Conservation (phyloP, 2,888 invertebrate species). For the Tuberolachnus salignus region DNA sequence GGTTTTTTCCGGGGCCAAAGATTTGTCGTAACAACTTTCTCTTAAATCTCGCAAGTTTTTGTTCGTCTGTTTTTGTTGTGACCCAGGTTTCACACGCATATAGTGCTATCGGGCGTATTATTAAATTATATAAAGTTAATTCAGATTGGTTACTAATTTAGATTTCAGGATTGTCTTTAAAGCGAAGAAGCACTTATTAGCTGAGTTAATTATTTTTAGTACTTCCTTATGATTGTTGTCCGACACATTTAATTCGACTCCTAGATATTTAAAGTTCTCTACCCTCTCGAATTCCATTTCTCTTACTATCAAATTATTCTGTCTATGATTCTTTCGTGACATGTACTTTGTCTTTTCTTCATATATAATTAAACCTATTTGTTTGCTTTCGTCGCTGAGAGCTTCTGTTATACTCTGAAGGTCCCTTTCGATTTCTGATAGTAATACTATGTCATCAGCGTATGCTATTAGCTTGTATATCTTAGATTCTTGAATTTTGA, state of each 20-base stretch:
- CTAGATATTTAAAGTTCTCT: not conserved
- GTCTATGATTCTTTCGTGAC: not conserved
- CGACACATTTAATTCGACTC: not conserved
- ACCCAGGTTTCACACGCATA: not conserved
- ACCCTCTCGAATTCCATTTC: not conserved
- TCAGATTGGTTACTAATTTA: not conserved
- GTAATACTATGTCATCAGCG: slow-evolving; percentile 14
- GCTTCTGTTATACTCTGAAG: slow-evolving; percentile 6
- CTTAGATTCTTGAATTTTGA: not conserved
- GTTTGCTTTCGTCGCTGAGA: not conserved
- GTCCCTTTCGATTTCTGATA: slow-evolving; percentile 4
- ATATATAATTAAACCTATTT: not conserved
- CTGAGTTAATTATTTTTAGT: not conserved
- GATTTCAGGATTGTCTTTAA: not conserved
- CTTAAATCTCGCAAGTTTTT: not conserved
- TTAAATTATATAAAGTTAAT: not conserved
- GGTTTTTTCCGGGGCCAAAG: not conserved
- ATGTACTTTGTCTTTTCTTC: not conserved
- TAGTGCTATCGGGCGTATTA: not conserved
- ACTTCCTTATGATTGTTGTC: not conserved
- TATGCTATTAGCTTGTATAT: slow-evolving; percentile 17
- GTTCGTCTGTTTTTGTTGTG: not conserved
- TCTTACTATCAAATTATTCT: not conserved
- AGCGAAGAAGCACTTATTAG: not conserved
- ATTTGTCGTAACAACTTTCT: not conserved